A percentile compares a stretch with the other conserved stretches of the same genome.
phyloP scores from a whole-genome alignment of 2,113 vertebrate genomes.

The Poicephalus gulielmi region DNA sequence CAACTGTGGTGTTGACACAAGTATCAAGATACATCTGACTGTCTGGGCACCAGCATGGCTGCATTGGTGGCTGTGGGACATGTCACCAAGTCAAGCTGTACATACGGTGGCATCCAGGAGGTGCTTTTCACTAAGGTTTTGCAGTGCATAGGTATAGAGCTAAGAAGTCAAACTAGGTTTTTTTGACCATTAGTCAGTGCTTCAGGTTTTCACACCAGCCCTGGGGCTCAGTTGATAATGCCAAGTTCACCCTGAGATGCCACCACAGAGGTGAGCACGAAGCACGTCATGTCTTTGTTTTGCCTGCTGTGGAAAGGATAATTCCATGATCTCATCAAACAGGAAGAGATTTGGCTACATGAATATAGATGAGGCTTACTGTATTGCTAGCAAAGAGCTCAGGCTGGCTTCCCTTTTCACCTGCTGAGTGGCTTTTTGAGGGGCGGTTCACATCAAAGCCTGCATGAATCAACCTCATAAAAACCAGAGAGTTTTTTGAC shows the following conservation, averaged over 20 bases:
- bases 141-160: neutral
- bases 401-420: neutral
- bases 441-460: conserved; percentile 34
- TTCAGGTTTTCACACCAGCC: neutral
- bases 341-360: conserved; percentile 2
- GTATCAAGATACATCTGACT: too few species aligned
- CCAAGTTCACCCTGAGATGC: neutral
- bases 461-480: neutral
- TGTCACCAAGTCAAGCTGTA: neutral
- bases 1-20: neutral
- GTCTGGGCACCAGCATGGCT: neutral
- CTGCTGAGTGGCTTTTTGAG: neutral
- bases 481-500: conserved; percentile 25
- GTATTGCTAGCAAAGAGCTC: neutral
- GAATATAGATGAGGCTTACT: conserved; percentile 8
- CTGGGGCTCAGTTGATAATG: neutral
- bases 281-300: fast-evolving
- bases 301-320: neutral
- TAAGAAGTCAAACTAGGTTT: neutral
- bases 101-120: neutral
- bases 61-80: neutral
- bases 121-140: neutral
- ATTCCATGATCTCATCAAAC: neutral
- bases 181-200: neutral
- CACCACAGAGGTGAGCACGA: neutral